phyloP scores from a whole-genome alignment of 2,888 invertebrate species.

The Ormyrus nitidulus region DNA sequence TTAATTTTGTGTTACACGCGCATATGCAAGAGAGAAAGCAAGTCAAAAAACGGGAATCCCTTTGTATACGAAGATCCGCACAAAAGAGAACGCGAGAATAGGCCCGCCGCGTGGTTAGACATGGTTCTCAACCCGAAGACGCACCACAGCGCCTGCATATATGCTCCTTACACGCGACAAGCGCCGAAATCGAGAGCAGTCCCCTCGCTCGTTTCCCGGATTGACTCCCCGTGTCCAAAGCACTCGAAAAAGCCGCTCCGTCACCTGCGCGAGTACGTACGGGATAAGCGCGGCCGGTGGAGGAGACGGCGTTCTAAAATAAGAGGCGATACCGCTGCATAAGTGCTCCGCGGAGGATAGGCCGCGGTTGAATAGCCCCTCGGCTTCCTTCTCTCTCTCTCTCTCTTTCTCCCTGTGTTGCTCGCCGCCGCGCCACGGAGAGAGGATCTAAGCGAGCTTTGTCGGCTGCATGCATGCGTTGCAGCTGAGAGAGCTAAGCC shows the following conservation, averaged over 20 bases:
- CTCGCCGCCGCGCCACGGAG: not conserved
- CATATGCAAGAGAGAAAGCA: no score
- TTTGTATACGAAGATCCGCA: no score
- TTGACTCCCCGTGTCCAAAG: no score
- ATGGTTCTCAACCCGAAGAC: no score
- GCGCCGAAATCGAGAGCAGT: no score
- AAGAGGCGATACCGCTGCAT: not conserved
- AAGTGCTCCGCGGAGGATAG: not conserved
- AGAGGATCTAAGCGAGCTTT: conserved; percentile 56
- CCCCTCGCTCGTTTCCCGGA: no score
- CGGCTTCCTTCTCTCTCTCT: conserved; percentile 17
- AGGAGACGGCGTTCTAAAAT: not conserved
- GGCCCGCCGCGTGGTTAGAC: no score
- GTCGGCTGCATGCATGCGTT: conserved; percentile 59
- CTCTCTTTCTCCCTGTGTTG: not conserved
- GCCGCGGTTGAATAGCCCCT: conserved; percentile 22
- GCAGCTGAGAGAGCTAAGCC: conserved; percentile 27
- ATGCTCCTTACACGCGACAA: no score
- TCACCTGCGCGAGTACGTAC: not conserved
- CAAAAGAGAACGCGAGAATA: no score
- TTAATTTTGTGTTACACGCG: no score
- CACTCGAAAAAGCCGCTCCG: not conserved
- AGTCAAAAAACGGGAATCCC: no score
- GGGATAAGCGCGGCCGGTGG: not conserved
- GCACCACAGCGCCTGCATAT: no score